Base-by-base conservation (phyloP, 2,888 invertebrate genomes). In the Stenolophus ochropezus region DNA sequence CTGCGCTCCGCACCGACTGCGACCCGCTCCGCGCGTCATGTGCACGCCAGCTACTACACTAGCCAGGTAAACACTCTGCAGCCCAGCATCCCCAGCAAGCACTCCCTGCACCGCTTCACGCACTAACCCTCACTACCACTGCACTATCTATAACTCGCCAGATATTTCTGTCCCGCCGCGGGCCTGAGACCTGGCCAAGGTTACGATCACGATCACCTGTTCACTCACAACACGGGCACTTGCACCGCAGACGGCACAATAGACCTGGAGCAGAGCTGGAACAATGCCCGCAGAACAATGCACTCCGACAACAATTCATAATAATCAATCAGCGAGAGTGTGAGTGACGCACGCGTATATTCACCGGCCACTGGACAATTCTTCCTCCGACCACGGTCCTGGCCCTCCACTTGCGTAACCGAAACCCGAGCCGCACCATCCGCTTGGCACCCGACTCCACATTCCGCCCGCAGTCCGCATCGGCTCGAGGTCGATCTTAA, bases 241-340 rank as follows among this genome's bases (percentile, higher is more conserved):
- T 14, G n/a, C 1, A n/a, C n/a, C 33, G 33, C 3, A 49, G 3
- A 49, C n/a, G 49, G 14, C n/a, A 14, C n/a, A 49, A 49, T 6
- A 14, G n/a, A 65, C 25, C 20, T 1, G 25, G 33, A 14, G 65
- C 6, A 42, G 33, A 8, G n/a, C 33, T 42, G 33, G 65, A 69
- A 69, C 65, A 65, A 65, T 65, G 65, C 5, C 2, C 53, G 4
- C 53, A 2, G 33, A 65, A 65, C 65, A 69, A 69, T 69, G 65
- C 65, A 33, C 18, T 11, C n/a, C n/a, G n/a, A n/a, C 56, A 56
- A 69, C 27, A 69, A 69, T 69, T 69, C 65, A 69, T 69, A 69
- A 69, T 69, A 69, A 69, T 69, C 65, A 69, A 69, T 69, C 65
- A 69, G 25, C 61, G 27, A 27, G 58, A 27, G 18, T 69, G 61